phyloP scores from a whole-genome alignment of 2,113 vertebrate genomes.

The Tragelaphus strepsiceros region DNA sequence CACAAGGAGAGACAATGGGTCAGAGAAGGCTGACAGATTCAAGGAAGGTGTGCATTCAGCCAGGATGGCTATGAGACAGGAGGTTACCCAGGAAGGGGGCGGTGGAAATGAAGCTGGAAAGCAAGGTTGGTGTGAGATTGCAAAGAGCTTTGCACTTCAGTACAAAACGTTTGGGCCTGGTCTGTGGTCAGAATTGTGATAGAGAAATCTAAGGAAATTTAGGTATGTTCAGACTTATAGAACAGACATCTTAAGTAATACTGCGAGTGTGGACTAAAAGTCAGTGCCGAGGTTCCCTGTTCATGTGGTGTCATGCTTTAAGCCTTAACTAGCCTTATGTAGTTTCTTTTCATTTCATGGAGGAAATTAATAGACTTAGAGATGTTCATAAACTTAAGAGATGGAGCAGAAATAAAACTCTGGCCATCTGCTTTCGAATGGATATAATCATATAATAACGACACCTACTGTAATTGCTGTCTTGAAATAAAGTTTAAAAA shows the following conservation, averaged over 20 bases:
- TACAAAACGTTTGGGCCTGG: background rate
- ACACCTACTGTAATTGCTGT: background rate
- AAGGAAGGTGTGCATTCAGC: background rate
- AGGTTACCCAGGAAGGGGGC: background rate
- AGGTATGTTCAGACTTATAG: background rate
- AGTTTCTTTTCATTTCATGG: background rate
- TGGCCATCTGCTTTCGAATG: background rate
- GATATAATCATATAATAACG: background rate
- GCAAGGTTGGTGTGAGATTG: background rate
- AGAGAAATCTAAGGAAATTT: background rate
- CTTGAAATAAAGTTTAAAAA: background rate
- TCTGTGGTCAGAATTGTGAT: background rate
- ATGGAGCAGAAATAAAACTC: background rate
- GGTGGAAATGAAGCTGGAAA: background rate
- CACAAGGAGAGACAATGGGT: fast-evolving
- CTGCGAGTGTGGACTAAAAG: fast-evolving
- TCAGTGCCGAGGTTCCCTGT: background rate
- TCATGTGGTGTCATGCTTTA: background rate
- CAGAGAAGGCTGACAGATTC: background rate
- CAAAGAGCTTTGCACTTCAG: background rate
- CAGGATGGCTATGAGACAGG: background rate
- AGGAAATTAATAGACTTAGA: background rate
- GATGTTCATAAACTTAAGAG: background rate
- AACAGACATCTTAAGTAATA: background rate
- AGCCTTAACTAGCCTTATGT: background rate